Evolutionary conservation across 1,140 invertebrate species (phyloP).

Genomic region (Coenobita brevimanus): DNA sequence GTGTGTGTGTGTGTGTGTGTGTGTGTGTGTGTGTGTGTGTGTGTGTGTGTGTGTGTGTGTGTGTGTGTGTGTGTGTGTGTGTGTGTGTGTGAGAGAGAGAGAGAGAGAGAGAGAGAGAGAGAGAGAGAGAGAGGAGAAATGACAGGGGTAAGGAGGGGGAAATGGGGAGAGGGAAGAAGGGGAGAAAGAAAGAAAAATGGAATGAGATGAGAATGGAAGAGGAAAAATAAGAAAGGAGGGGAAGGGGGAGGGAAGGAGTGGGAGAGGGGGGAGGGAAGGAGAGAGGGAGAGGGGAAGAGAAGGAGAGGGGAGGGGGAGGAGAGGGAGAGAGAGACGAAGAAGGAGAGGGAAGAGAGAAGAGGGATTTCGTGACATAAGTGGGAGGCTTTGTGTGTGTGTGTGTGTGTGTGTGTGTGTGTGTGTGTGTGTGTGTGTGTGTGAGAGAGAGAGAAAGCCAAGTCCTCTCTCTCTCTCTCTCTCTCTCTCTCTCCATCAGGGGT

Average conservation of each 20-base stretch:
- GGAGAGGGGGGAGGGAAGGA: background rate
- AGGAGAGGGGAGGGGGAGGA: background rate
- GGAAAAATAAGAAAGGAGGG: background rate
- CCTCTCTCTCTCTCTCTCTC: too few relatives aligned
- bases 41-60: background rate
- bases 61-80: constrained; percentile 22
- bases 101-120: background rate
- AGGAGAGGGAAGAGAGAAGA: background rate
- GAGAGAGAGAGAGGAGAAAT: background rate
- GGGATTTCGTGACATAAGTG: background rate
- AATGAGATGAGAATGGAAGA: background rate
- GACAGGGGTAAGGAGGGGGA: background rate
- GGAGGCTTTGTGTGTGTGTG: too few relatives aligned
- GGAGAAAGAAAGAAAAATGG: background rate
- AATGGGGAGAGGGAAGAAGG: background rate
- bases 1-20: too few relatives aligned
- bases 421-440: too few relatives aligned
- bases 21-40: too few relatives aligned
- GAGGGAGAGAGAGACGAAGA: background rate
- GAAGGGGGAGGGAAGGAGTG: background rate
- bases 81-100: constrained; percentile 1
- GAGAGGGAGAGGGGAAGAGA: constrained; percentile 4
- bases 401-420: too few relatives aligned
- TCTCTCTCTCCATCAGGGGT: too few relatives aligned
- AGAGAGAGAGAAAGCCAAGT: too few relatives aligned